Conservation (phyloP, 2,113 vertebrate species). For the Talpa occidentalis region DNA sequence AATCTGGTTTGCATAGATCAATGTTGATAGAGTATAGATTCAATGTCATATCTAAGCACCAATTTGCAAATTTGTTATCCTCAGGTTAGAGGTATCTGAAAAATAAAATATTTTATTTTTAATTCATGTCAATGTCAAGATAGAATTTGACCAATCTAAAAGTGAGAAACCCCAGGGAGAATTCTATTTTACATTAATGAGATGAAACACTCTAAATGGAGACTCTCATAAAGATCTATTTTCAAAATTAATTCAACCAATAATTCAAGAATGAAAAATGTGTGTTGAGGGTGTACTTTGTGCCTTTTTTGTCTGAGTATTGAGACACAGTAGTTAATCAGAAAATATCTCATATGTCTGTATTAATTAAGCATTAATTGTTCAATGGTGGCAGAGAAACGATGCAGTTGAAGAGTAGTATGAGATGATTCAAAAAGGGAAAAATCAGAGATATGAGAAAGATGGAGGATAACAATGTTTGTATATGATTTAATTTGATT, state of each 20-base stretch:
- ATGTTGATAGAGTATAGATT: constrained; percentile 41
- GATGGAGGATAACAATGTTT: neutral
- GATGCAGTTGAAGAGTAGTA: neutral
- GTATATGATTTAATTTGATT: neutral
- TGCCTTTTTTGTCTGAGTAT: neutral
- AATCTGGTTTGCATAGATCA: constrained; percentile 51
- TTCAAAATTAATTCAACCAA: neutral
- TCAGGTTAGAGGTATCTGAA: neutral
- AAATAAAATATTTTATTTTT: neutral
- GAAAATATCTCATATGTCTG: neutral
- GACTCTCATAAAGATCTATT: neutral
- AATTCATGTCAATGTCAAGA: neutral
- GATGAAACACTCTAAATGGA: neutral
- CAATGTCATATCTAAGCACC: constrained; percentile 34
- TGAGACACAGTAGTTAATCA: neutral
- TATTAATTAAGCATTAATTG: neutral
- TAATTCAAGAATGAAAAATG: constrained; percentile 9
- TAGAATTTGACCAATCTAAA: neutral
- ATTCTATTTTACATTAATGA: constrained; percentile 20
- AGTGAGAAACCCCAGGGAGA: neutral
- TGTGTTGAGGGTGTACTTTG: neutral
- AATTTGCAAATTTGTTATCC: constrained; percentile 39
- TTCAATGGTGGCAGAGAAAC: neutral
- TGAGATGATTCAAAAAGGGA: neutral
- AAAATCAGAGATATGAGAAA: neutral